Percentiles rank a stretch among this genome's conserved stretches.
Conservation (phyloP, 2,888 invertebrate species). For the Hesperia comma region DNA sequence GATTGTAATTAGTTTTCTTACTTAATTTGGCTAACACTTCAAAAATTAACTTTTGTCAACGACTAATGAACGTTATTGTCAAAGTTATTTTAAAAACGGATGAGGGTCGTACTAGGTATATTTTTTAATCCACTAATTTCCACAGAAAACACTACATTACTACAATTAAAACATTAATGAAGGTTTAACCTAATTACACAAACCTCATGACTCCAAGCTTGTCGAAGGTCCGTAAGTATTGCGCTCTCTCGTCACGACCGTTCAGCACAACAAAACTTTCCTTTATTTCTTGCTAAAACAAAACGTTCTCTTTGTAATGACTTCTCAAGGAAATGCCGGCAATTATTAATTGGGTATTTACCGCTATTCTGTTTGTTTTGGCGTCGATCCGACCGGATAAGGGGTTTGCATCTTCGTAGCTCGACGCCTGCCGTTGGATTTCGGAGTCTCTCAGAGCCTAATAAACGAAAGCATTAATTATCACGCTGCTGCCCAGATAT, state of each 20-base stretch:
- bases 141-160: no score
- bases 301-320: slow-evolving; percentile 42
- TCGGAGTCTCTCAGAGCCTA: slow-evolving; percentile 61
- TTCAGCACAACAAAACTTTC: slow-evolving; percentile 72
- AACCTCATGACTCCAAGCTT: slow-evolving; percentile 71
- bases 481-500: slow-evolving; percentile 8
- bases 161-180: no score
- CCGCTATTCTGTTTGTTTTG: slow-evolving; percentile 73
- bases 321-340: slow-evolving; percentile 23
- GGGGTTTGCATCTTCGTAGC: slow-evolving; percentile 68
- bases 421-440: slow-evolving; percentile 49
- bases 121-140: no score
- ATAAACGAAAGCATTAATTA: slow-evolving; percentile 34
- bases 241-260: slow-evolving; percentile 52
- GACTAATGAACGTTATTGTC: no score
- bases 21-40: no score
- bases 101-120: no score
- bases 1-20: no score
- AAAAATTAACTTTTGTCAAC: no score
- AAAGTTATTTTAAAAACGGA: no score
- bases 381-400: slow-evolving; percentile 62
- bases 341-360: slow-evolving; percentile 49
- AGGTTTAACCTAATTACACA: slow-evolving; percentile 25
- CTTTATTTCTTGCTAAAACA: slow-evolving; percentile 75
- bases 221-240: slow-evolving; percentile 62